Evolutionary conservation across 2,888 invertebrate genomes (phyloP).

Genomic region (Cheilosia pagana): DNA sequence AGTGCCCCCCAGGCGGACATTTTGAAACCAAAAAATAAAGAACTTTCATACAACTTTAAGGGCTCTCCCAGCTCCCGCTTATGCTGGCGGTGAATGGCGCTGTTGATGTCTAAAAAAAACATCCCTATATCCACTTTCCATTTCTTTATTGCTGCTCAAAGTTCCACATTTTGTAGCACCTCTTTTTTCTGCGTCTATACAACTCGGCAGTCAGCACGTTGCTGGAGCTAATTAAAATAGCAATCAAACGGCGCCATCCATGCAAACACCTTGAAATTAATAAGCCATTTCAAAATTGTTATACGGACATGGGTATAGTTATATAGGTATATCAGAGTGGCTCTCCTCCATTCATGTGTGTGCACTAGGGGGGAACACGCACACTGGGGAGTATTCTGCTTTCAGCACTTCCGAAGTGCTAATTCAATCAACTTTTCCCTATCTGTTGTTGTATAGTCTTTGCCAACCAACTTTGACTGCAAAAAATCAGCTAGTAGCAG

Average conservation of each 20-base stretch:
- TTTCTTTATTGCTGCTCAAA: conserved; percentile 19
- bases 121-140: neutral
- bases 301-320: conserved; percentile 24
- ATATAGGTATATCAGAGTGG: conserved; percentile 10
- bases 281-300: conserved; percentile 66
- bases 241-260: conserved; percentile 73
- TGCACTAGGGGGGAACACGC: conserved; percentile 1
- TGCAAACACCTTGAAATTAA: conserved; percentile 68
- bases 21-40: too few species aligned
- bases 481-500: conserved; percentile 25
- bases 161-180: conserved; percentile 22
- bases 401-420: conserved; percentile 46
- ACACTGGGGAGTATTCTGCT: conserved; percentile 2
- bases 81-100: too few species aligned
- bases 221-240: conserved; percentile 66
- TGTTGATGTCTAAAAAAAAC: too few species aligned
- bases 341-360: neutral
- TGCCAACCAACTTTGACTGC: conserved; percentile 2
- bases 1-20: too few species aligned
- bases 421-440: conserved; percentile 32
- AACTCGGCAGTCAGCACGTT: conserved; percentile 62
- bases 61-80: too few species aligned
- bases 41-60: too few species aligned
- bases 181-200: conserved; percentile 57
- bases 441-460: conserved; percentile 4